These are phyloP conservation scores for Microctenopoma lineatum DNA, from an alignment of 2,797 vertebrate genomes.

Conservation along the genomic window DNA sequence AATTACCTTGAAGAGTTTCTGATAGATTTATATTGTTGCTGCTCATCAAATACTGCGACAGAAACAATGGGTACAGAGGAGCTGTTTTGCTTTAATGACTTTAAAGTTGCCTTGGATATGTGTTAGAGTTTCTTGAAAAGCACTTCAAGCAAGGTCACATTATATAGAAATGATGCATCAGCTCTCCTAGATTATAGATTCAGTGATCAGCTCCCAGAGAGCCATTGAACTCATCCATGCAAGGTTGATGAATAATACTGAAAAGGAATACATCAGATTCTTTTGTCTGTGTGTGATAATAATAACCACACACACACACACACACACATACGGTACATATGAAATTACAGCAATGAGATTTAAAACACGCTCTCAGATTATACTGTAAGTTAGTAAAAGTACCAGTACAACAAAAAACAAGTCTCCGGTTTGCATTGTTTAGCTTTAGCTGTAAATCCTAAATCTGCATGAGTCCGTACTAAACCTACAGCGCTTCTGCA, in stretches of 20 bases:
- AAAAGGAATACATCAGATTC: background rate
- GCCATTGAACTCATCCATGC: slow-evolving; percentile 1
- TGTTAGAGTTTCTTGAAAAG: background rate
- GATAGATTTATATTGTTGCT: background rate
- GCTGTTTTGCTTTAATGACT: background rate
- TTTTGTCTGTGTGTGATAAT: background rate
- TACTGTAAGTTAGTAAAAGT: background rate
- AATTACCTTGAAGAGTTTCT: background rate
- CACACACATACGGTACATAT: background rate
- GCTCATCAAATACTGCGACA: background rate
- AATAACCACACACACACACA: too few relatives aligned
- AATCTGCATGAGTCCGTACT: background rate
- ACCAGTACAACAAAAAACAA: background rate
- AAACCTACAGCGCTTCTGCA: background rate
- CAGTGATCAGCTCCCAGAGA: slow-evolving; percentile 28
- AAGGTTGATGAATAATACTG: slow-evolving; percentile 4
- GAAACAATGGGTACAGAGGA: background rate
- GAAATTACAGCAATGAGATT: background rate
- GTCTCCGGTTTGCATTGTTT: background rate
- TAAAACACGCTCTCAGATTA: background rate
- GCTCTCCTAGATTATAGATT: slow-evolving; percentile 20
- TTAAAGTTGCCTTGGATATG: background rate
- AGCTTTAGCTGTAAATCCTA: background rate
- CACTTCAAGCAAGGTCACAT: slow-evolving; percentile 22
- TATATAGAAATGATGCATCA: slow-evolving; percentile 11